A percentile compares a stretch with the other conserved stretches of the same genome.
These are phyloP conservation scores for Pharmacophagus antenor DNA, from an alignment of 2,888 invertebrate genomes.

Conservation along the genomic window DNA sequence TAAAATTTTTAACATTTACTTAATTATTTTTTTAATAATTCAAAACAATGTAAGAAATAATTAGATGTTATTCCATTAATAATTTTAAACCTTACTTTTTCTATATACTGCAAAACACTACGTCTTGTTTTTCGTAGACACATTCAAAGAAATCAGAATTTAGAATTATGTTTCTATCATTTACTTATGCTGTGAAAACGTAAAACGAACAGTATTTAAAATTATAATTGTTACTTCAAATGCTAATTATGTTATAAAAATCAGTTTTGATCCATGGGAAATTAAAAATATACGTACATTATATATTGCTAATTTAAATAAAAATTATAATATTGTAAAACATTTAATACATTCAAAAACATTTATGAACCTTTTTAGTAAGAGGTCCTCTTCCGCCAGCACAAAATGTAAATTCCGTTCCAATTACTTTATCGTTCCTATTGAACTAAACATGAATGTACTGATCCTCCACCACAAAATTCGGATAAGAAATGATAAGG, in stretches of 20 bases:
- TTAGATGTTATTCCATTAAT: too few relatives aligned
- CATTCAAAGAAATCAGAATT: not conserved
- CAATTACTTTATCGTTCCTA: conserved; percentile 60
- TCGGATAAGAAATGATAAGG: conserved; percentile 45
- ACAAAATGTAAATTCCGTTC: conserved; percentile 63
- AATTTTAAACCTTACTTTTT: too few relatives aligned
- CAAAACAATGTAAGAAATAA: too few relatives aligned
- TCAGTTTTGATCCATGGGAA: not conserved
- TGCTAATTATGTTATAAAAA: not conserved
- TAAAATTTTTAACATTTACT: too few relatives aligned
- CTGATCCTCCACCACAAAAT: conserved; percentile 46
- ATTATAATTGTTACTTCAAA: too few relatives aligned
- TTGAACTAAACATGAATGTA: conserved; percentile 46
- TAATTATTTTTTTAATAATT: too few relatives aligned
- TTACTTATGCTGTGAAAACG: not conserved
- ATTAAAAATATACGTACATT: too few relatives aligned
- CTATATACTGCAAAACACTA: too few relatives aligned
- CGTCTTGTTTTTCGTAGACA: not conserved
- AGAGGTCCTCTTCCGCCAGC: conserved; percentile 7
- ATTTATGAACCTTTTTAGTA: too few relatives aligned
- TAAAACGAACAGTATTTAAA: not conserved
- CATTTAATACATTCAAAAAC: too few relatives aligned
- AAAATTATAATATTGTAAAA: too few relatives aligned
- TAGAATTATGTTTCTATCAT: not conserved
- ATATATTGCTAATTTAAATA: too few relatives aligned